These are phyloP conservation scores for Nemopilema nomurai DNA, from an alignment of 30 jellyfish, hydroid and myxozoan genomes.

Conservation along the genomic window DNA sequence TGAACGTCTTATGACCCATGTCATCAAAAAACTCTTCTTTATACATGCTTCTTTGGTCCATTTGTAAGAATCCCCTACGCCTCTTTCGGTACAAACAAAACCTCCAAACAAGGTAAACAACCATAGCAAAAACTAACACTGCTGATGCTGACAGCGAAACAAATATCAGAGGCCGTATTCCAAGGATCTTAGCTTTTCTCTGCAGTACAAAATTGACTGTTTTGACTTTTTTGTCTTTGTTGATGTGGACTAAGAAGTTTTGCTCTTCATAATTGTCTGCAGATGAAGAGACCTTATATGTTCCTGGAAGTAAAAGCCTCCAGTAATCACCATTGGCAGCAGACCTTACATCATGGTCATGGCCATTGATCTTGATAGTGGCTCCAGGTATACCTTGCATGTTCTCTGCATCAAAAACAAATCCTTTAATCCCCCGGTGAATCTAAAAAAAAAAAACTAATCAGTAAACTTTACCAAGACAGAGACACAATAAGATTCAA, in stretches of 20 bases:
- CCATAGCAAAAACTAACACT: constrained; percentile 55
- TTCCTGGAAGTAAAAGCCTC: constrained; percentile 93
- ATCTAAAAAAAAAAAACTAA: constrained; percentile 61
- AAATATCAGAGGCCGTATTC: constrained; percentile 76
- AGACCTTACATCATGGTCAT: constrained; percentile 76
- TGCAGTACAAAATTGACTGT: constrained; percentile 69
- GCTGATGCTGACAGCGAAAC: constrained; percentile 80
- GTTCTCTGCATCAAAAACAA: constrained; percentile 71
- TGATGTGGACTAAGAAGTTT: constrained; percentile 64
- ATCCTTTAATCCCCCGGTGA: constrained; percentile 90
- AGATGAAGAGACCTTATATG: constrained; percentile 80
- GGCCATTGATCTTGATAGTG: constrained; percentile 68
- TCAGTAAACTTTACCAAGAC: background rate
- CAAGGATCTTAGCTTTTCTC: constrained; percentile 54
- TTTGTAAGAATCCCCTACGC: constrained; percentile 55
- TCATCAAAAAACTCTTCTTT: constrained; percentile 76
- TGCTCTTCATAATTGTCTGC: constrained; percentile 82
- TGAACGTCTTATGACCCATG: constrained; percentile 62
- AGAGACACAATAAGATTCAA: background rate
- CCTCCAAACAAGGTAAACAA: constrained; percentile 49
- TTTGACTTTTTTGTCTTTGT: constrained; percentile 58
- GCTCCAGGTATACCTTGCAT: constrained; percentile 81
- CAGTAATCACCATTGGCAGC: constrained; percentile 92
- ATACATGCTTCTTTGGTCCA: constrained; percentile 34
- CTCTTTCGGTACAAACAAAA: constrained; percentile 54